phyloP scores from a whole-genome alignment of 2,113 vertebrate genomes.

The Tamias sibiricus region DNA sequence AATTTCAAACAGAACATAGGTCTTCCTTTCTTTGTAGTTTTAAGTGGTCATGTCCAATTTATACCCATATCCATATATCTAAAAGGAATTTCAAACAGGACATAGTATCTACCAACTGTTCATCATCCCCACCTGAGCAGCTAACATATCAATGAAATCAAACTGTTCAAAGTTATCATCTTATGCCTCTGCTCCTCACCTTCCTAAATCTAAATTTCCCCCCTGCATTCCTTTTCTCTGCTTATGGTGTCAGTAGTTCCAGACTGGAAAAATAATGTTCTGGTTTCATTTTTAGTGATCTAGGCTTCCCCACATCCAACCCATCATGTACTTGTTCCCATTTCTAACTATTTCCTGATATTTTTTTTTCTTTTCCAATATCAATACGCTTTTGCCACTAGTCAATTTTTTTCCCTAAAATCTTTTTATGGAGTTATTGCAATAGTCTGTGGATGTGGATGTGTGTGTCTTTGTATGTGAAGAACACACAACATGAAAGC shows the following conservation, averaged over 20 bases:
- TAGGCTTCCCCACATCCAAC: background rate
- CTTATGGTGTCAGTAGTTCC: background rate
- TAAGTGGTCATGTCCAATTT: background rate
- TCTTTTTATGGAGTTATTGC: background rate
- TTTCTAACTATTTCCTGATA: background rate
- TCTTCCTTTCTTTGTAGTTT: background rate
- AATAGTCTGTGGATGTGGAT: background rate
- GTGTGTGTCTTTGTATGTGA: background rate
- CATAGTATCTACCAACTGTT: background rate
- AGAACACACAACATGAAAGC: background rate
- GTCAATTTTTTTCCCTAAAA: background rate
- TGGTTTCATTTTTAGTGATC: background rate
- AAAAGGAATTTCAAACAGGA: background rate
- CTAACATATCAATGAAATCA: background rate
- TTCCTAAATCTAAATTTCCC: too few species aligned
- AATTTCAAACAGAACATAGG: background rate
- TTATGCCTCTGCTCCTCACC: background rate
- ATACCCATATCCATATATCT: background rate
- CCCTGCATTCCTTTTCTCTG: background rate
- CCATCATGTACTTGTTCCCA: background rate
- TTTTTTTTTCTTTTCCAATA: background rate
- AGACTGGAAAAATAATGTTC: background rate
- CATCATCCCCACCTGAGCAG: background rate
- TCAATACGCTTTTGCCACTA: background rate
- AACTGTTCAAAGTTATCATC: background rate